Evolutionary conservation across 2,113 vertebrate genomes (phyloP).

Genomic region (Rattus norvegicus): GRCr8 NC_086022.1:40174501-40175000

Average conservation of each 20-base stretch:
- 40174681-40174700: not conserved
- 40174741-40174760: not conserved
- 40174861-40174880: not conserved
- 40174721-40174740: not conserved
- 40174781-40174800: not conserved
- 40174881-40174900: not conserved
- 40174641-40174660: not conserved
- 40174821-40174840: not conserved
- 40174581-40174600: not conserved
- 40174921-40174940: not conserved
- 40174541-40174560: not conserved
- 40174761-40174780: not conserved
- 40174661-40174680: not conserved
- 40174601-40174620: not conserved
- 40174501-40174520: not conserved
- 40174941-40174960: not conserved
- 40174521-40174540: not conserved
- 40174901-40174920: not conserved
- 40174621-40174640: too few relatives aligned
- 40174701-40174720: not conserved
- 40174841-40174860: constrained; percentile 14
- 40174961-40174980: not conserved
- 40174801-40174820: not conserved
- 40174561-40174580: not conserved
- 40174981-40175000: not conserved